phyloP scores from a whole-genome alignment of 2,113 vertebrate species.

The Ochotona curzoniae region DNA sequence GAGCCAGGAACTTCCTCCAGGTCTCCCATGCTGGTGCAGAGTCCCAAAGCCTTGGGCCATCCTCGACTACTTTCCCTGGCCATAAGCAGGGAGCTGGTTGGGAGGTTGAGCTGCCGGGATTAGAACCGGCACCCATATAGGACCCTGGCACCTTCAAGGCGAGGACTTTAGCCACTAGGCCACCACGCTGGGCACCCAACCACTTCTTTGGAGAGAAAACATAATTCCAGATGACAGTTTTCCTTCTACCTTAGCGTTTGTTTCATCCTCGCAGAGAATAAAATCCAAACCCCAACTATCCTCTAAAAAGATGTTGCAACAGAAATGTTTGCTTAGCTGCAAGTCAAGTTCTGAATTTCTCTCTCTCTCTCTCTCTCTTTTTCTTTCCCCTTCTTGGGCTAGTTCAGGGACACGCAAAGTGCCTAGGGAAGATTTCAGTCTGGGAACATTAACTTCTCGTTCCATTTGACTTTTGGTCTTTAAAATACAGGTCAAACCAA shows the following conservation, averaged over 20 bases:
- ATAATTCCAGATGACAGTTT: slow-evolving; percentile 16
- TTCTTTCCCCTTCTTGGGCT: slow-evolving; percentile 87
- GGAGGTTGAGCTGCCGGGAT: too few species aligned
- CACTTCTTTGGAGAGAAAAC: slow-evolving; percentile 60
- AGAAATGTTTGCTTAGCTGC: slow-evolving; percentile 85
- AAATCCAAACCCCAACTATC: slow-evolving; percentile 43
- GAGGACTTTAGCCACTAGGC: too few species aligned
- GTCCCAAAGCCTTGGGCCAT: too few species aligned
- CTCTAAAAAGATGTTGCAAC: slow-evolving; percentile 60
- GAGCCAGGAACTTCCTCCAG: too few species aligned
- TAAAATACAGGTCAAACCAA: slow-evolving; percentile 99
- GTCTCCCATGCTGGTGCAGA: too few species aligned
- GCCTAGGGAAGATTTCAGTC: slow-evolving; percentile 91
- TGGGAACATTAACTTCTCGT: slow-evolving; percentile 97
- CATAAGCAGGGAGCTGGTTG: too few species aligned
- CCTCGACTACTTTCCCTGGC: too few species aligned
- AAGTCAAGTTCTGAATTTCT: slow-evolving; percentile 83
- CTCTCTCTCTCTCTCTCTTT: not conserved
- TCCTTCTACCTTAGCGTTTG: slow-evolving; percentile 57
- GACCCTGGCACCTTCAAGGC: too few species aligned
- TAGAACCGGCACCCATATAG: too few species aligned
- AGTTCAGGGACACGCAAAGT: slow-evolving; percentile 88
- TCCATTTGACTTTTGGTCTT: slow-evolving; percentile 98
- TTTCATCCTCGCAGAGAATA: slow-evolving; percentile 65
- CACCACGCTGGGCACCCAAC: not conserved